Percentiles rank a stretch among this genome's conserved stretches.
Conservation (phyloP, 2,113 vertebrate genomes). For the Epinephelus lanceolatus region DNA sequence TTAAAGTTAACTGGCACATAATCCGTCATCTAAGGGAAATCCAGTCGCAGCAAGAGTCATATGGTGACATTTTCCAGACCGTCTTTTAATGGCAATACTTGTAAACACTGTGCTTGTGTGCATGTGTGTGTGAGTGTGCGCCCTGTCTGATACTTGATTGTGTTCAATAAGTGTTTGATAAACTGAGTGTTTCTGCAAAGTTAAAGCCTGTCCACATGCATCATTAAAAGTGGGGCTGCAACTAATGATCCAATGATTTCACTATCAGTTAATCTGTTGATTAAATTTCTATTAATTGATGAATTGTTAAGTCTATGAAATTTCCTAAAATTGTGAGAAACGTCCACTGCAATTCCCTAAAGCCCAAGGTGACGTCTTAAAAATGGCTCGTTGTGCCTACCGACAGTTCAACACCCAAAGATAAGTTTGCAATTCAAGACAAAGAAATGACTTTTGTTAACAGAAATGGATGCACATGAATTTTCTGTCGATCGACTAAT, state of each 20-base stretch:
- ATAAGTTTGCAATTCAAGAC: background rate
- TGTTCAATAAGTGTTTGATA: slow-evolving; percentile 16
- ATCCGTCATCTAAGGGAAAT: slow-evolving; percentile 24
- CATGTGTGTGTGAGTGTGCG: slow-evolving; percentile 2
- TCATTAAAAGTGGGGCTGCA: background rate
- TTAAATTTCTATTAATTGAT: background rate
- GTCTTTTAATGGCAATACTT: slow-evolving; percentile 16
- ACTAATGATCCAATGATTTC: background rate
- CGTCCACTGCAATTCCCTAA: background rate
- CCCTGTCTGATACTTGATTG: slow-evolving; percentile 61
- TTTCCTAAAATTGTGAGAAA: background rate
- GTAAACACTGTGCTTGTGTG: background rate
- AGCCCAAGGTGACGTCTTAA: background rate
- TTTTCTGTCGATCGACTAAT: background rate
- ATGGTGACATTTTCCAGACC: slow-evolving; percentile 37
- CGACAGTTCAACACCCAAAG: background rate
- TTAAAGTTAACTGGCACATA: slow-evolving; percentile 17
- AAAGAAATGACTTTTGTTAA: background rate
- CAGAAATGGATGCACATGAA: background rate
- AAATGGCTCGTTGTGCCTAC: background rate
- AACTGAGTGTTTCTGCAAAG: slow-evolving; percentile 22
- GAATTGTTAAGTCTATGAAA: background rate
- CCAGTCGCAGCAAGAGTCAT: slow-evolving; percentile 12
- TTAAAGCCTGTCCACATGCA: slow-evolving; percentile 28
- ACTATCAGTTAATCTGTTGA: background rate